These are phyloP conservation scores for Zeugodacus cucurbitae DNA, from an alignment of 1,140 invertebrate genomes.

Conservation along the genomic window DNA sequence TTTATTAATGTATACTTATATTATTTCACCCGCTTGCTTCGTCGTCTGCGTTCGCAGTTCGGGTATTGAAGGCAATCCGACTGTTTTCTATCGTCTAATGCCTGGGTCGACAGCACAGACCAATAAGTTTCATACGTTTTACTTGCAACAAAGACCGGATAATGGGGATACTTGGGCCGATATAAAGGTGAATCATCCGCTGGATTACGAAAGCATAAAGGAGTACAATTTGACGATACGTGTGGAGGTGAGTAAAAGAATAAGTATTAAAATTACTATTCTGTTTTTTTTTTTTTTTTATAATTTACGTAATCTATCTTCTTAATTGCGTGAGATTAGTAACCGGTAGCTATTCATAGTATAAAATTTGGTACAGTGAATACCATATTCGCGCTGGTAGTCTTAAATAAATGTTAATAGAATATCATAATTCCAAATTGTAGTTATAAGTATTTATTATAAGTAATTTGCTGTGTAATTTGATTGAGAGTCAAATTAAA, in stretches of 20 bases:
- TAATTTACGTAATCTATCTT: too few relatives aligned
- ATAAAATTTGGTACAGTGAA: too few relatives aligned
- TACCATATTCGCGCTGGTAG: too few relatives aligned
- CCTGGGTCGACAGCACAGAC: slow-evolving; percentile 94
- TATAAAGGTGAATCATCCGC: slow-evolving; percentile 94
- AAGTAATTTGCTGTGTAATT: background rate
- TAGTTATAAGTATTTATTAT: background rate
- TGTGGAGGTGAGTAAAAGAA: slow-evolving; percentile 81
- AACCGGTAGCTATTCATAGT: too few relatives aligned
- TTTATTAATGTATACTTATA: slow-evolving; percentile 37
- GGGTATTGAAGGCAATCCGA: slow-evolving; percentile 94
- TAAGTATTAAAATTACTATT: too few relatives aligned
- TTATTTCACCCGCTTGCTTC: slow-evolving; percentile 25
- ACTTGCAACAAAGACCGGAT: slow-evolving; percentile 90
- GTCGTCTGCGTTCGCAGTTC: slow-evolving; percentile 74
- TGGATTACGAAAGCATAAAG: slow-evolving; percentile 95
- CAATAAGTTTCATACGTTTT: slow-evolving; percentile 95
- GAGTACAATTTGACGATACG: slow-evolving; percentile 96
- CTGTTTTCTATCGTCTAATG: slow-evolving; percentile 94
- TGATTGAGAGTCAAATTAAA: too few relatives aligned
- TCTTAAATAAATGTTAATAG: too few relatives aligned
- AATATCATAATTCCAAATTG: too few relatives aligned
- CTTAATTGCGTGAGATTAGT: too few relatives aligned
- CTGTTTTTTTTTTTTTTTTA: too few relatives aligned
- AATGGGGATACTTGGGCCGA: slow-evolving; percentile 93